Conservation (phyloP, 2,113 vertebrate species). For the Corythornis vintsioides region DNA sequence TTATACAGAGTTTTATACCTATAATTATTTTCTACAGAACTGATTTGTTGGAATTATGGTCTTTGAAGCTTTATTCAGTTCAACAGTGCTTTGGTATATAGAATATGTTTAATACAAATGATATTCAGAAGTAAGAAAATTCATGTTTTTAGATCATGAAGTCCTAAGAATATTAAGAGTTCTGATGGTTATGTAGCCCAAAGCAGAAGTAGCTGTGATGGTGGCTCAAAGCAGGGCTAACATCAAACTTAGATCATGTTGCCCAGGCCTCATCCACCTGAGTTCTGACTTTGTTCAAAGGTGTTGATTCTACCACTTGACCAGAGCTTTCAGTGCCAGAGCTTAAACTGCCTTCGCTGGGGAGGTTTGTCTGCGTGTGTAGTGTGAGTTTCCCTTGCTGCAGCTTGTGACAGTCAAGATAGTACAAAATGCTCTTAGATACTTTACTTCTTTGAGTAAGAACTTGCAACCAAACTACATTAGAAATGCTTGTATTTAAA, state of each 20-base stretch:
- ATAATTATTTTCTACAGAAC: background rate
- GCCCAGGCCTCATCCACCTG: background rate
- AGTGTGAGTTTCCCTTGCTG: background rate
- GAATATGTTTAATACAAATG: background rate
- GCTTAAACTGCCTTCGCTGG: background rate
- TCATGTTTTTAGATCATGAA: background rate
- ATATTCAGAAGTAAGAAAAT: background rate
- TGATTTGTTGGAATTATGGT: background rate
- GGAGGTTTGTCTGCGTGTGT: background rate
- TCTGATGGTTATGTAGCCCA: background rate
- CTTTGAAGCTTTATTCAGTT: background rate
- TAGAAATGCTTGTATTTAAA: background rate
- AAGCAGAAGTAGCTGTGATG: background rate
- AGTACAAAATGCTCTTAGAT: background rate
- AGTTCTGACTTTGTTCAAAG: background rate
- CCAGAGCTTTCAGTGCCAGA: too few relatives aligned
- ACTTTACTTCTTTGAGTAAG: background rate
- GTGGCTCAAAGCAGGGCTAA: background rate
- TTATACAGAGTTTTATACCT: background rate
- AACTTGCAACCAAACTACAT: background rate
- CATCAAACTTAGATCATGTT: background rate
- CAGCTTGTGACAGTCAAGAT: background rate
- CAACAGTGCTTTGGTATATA: background rate
- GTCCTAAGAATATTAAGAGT: background rate
- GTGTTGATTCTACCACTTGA: accelerated